These are phyloP conservation scores for Pogona vitticeps DNA, from an alignment of 2,113 vertebrate species.

Conservation along the genomic window DNA sequence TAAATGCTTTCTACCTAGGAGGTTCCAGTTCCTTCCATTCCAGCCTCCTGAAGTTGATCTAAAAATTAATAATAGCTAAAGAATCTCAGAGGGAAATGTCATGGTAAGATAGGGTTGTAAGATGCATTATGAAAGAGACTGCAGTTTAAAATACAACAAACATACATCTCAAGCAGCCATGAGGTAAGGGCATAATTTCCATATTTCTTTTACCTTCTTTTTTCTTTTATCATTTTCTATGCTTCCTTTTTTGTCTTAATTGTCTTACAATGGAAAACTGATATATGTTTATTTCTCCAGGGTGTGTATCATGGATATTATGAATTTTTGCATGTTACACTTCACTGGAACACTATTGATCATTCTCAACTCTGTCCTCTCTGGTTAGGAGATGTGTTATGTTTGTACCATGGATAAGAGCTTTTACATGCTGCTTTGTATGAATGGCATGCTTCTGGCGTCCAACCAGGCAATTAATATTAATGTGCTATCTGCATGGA, in stretches of 20 bases:
- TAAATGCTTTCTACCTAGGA: conserved; percentile 42
- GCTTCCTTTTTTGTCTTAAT: neutral
- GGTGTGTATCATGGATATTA: neutral
- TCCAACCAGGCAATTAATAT: too few relatives aligned
- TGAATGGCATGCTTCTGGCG: neutral
- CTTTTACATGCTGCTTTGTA: neutral
- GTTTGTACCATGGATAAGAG: neutral
- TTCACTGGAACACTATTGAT: neutral
- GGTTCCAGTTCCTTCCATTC: conserved; percentile 33
- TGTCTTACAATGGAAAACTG: neutral
- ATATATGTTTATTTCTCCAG: neutral
- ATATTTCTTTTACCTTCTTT: neutral
- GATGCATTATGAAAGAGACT: neutral
- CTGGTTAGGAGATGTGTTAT: neutral
- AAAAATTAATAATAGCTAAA: too few relatives aligned
- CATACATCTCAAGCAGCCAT: neutral
- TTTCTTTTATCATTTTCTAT: neutral
- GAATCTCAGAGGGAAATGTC: neutral
- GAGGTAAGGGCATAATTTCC: conserved; percentile 63
- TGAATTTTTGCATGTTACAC: neutral
- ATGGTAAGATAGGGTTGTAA: neutral
- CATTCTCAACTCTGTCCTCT: neutral
- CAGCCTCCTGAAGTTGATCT: neutral
- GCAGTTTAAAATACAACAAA: conserved; percentile 4
- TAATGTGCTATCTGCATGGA: too few relatives aligned